Conservation (phyloP, 2,113 vertebrate genomes). For the Chaetodon auriga region DNA sequence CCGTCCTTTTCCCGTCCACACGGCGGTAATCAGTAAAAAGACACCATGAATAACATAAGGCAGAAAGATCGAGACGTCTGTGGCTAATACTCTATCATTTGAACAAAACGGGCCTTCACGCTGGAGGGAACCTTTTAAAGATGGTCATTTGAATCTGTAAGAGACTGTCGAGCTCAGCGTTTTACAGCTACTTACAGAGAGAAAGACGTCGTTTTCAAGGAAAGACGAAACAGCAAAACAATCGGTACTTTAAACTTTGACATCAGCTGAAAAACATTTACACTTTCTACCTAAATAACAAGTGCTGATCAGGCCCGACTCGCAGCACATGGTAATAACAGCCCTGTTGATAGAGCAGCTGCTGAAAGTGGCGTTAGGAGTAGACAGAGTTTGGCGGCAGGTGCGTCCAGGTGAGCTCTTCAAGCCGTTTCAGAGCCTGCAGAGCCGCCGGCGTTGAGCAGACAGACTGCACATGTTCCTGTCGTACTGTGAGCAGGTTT, state of each 20-base stretch:
- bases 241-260: neutral
- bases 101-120: neutral
- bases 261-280: neutral
- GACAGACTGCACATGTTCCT: too few species aligned
- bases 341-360: too few species aligned
- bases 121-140: neutral
- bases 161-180: neutral
- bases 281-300: too few species aligned
- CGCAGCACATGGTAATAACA: too few species aligned
- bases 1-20: neutral
- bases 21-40: neutral
- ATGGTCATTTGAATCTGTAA: neutral
- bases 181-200: neutral
- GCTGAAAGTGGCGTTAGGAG: too few species aligned
- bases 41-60: neutral
- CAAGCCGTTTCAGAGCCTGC: too few species aligned
- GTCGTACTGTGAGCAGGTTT: too few species aligned
- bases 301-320: too few species aligned
- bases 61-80: neutral
- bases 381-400: too few species aligned
- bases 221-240: neutral
- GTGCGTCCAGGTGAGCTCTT: too few species aligned
- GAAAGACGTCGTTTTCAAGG: neutral
- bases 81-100: conserved; percentile 4
- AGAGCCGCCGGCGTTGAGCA: too few species aligned